Evolutionary conservation across 2,113 vertebrate species (phyloP), one percentile per base, ranked within the genome.

Genomic region (Microcebus lehilahytsara): DNA sequence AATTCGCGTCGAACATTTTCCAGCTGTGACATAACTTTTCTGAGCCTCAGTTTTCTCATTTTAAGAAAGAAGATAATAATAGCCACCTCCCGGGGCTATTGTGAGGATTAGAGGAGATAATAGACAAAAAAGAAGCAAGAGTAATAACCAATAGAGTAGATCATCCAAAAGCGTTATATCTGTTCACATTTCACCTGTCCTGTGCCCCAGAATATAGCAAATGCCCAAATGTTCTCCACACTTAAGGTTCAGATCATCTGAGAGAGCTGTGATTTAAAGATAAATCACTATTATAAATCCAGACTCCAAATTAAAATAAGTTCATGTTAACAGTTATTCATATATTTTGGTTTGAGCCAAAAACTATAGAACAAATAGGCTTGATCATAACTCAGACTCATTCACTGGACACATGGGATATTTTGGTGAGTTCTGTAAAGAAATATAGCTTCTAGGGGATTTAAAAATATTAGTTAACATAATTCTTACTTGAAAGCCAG

Each of bases 241-340:
- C 7, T 74, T 13, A 53, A 74, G 66, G 80, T 79, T 51, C 27
- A 83, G 62, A 53, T 81, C 37, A 89, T 30, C 14, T 91, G 32
- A 93, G 60, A 94, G 67, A 92, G 19, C 20, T 72, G 9, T 72
- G 37, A 78, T 51, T 92, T 72, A 89, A 67, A 66, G 58, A 89
- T 91, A 56, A 71, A 78, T 88, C 20, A 64, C 40, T 85, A 46
- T 87, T 69, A 53, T 22, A 92, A 71, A 86, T 10, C 25, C 66
- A 93, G 77, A 77, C 3, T 88, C 72, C 51, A 93, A 92, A 93
- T 66, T 83, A 93, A 96, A 96, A 32, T 60, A 9, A 62, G 34
- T 85, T 80, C 46, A 80, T 89, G 37, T 89, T 81, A 77, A 74
- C 81, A 42, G 32, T 60, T 88, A 53, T 78, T 84, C 37, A 51